phyloP scores from a whole-genome alignment of 2,888 invertebrate species.

The Ochropleura plecta region DNA sequence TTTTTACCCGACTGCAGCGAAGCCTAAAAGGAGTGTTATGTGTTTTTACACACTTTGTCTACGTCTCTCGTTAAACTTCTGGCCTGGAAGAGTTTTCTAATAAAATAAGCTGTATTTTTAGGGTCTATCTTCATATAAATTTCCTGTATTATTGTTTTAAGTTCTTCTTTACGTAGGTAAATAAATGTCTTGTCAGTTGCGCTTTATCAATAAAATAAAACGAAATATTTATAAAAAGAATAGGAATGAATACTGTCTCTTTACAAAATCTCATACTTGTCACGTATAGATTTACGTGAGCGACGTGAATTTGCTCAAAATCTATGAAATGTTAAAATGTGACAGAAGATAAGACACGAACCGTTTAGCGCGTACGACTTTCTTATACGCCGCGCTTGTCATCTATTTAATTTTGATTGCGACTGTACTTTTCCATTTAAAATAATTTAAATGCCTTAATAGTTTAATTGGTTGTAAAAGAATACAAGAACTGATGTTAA shows the following conservation, averaged over 20 bases:
- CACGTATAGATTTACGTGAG: slow-evolving; percentile 61
- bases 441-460: not conserved
- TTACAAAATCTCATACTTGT: slow-evolving; percentile 51
- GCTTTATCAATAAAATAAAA: slow-evolving; percentile 15
- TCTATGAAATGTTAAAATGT: slow-evolving; percentile 14
- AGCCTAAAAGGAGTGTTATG: not conserved
- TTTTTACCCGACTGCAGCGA: no score
- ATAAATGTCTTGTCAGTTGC: not conserved
- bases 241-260: not conserved
- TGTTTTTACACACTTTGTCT: not conserved
- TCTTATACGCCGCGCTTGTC: not conserved
- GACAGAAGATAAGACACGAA: slow-evolving; percentile 57
- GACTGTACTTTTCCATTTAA: not conserved
- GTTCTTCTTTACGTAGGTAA: not conserved
- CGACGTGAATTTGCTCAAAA: slow-evolving; percentile 35
- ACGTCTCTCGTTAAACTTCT: not conserved
- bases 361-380: slow-evolving; percentile 2
- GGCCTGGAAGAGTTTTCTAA: not conserved
- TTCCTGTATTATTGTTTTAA: not conserved
- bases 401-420: not conserved
- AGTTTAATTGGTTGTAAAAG: not conserved
- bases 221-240: slow-evolving; percentile 11
- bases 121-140: not conserved
- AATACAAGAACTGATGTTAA: not conserved
- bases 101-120: not conserved